Evolutionary conservation across 2,113 vertebrate species (phyloP).

Genomic region (Dipodomys spectabilis): DNA sequence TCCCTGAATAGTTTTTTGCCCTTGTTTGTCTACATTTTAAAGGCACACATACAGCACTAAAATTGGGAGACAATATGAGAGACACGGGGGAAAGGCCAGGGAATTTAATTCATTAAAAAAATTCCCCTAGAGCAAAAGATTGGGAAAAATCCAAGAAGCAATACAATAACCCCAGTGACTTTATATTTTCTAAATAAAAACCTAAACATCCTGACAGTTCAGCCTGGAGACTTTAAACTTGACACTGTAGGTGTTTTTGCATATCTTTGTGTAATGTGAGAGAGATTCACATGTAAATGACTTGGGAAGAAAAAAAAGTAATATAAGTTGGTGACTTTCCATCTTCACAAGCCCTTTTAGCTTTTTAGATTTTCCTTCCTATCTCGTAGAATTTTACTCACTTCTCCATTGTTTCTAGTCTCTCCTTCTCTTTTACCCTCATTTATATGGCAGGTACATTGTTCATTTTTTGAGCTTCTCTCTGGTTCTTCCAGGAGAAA

Average conservation of each 20-base stretch:
- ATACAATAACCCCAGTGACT: not conserved
- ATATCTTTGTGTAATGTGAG: not conserved
- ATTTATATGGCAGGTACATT: not conserved
- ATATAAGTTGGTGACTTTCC: not conserved
- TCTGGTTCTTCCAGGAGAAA: not conserved
- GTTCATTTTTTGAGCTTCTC: not conserved
- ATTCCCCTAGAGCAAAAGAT: not conserved
- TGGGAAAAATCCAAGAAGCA: not conserved
- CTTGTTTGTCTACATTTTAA: slow-evolving; percentile 16
- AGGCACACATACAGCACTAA: not conserved
- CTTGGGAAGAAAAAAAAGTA: not conserved
- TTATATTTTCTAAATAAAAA: not conserved
- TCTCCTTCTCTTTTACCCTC: not conserved
- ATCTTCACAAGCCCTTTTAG: not conserved
- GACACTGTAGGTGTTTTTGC: not conserved
- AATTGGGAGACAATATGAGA: not conserved
- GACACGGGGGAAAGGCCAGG: not conserved
- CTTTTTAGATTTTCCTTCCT: not conserved
- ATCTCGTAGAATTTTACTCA: not conserved
- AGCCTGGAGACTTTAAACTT: not conserved
- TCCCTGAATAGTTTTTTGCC: not conserved
- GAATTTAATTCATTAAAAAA: not conserved
- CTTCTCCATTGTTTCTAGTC: not conserved
- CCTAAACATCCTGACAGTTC: not conserved
- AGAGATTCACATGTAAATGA: not conserved